Evolutionary conservation across 2,888 invertebrate genomes (phyloP).

Genomic region (Tenthredo notha): DNA sequence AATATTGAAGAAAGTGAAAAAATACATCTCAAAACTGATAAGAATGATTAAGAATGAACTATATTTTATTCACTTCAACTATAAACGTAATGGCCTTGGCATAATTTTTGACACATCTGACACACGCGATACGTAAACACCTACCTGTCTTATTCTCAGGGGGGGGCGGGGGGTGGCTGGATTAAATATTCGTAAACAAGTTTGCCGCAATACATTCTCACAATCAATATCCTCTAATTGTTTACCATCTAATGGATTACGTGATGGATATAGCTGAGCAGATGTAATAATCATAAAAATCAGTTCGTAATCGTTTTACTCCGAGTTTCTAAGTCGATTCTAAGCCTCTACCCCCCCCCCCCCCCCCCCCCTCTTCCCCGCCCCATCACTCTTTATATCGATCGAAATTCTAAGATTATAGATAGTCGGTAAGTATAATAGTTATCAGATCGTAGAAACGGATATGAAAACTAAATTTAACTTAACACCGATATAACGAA

Average conservation of each 20-base stretch:
- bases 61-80: not conserved
- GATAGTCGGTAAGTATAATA: not conserved
- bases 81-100: not conserved
- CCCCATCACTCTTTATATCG: not conserved
- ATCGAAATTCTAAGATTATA: not conserved
- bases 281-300: slow-evolving; percentile 3
- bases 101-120: slow-evolving; percentile 1
- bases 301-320: not conserved
- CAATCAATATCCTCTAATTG: not conserved
- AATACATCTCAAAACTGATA: not conserved
- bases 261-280: not conserved
- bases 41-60: not conserved
- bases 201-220: not conserved
- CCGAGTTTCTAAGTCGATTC: not conserved
- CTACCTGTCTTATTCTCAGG: not conserved
- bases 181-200: not conserved
- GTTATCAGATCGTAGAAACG: not conserved
- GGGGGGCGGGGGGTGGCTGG: not conserved
- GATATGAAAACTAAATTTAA: not conserved
- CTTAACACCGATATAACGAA: not conserved
- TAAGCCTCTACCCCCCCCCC: not conserved
- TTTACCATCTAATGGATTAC: not conserved
- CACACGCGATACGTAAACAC: not conserved
- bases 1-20: not conserved
- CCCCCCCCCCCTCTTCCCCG: too few relatives aligned